A percentile compares a stretch with the other conserved stretches of the same genome.
These are phyloP conservation scores for Araneus ventricosus DNA, from an alignment of 1,140 invertebrate species.

Conservation along the genomic window DNA sequence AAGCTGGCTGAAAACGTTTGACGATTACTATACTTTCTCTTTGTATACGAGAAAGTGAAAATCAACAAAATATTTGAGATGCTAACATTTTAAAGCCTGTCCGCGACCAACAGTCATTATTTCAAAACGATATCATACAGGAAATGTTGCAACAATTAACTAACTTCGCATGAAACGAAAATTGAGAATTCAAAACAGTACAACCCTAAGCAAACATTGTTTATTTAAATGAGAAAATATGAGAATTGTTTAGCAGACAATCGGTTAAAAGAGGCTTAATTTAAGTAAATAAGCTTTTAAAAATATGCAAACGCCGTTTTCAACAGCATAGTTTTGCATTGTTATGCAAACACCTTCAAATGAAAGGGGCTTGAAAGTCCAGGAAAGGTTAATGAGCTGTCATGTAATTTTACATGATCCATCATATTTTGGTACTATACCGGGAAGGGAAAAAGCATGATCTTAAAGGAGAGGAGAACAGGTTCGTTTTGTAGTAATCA, in stretches of 20 bases:
- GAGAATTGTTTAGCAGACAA: not conserved
- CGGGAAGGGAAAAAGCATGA: not conserved
- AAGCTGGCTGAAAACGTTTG: no score
- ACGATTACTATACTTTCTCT: no score
- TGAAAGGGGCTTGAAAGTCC: conserved; percentile 2
- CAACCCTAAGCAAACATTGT: not conserved
- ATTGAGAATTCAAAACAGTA: not conserved
- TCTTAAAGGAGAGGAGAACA: not conserved
- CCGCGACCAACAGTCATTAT: no score
- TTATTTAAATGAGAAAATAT: not conserved
- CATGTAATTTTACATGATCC: not conserved
- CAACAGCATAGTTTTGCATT: not conserved
- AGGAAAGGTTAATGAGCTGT: not conserved
- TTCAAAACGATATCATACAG: no score
- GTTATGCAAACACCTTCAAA: not conserved
- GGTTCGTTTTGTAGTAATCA: not conserved
- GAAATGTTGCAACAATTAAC: no score
- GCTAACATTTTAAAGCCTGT: no score
- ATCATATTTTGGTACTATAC: not conserved
- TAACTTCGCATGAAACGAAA: no score
- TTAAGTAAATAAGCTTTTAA: not conserved
- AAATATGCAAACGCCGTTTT: not conserved
- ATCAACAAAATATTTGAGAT: no score
- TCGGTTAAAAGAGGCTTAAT: not conserved
- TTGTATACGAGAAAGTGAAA: no score